phyloP scores from a whole-genome alignment of 2,113 vertebrate species.

The Coptodon rendalli region DNA sequence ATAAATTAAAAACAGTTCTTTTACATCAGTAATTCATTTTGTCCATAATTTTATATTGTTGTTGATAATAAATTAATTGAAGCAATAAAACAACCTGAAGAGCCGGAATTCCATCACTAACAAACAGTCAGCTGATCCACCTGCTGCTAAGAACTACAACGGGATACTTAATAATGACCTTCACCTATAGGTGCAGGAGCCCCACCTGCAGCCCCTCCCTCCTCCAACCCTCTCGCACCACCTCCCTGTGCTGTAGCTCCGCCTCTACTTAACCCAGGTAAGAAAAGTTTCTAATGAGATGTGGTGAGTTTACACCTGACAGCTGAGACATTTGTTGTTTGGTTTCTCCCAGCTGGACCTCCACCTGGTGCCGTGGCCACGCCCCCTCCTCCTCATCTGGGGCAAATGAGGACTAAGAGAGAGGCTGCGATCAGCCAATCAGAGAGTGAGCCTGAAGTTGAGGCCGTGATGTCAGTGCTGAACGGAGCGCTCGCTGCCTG shows the following conservation, averaged over 20 bases:
- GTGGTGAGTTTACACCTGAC: neutral
- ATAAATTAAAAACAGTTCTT: too few relatives aligned
- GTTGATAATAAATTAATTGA: neutral
- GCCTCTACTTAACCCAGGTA: constrained; percentile 22
- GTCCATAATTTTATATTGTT: neutral
- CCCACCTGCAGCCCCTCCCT: constrained; percentile 16
- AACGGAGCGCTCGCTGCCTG: constrained; percentile 72
- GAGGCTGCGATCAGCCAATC: constrained; percentile 7
- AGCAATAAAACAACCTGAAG: neutral
- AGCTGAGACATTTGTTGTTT: neutral
- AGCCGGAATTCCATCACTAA: neutral
- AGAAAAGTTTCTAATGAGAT: neutral
- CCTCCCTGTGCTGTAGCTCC: constrained; percentile 40
- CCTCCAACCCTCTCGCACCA: constrained; percentile 50
- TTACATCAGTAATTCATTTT: rapidly evolving
- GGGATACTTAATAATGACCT: neutral
- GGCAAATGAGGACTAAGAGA: neutral
- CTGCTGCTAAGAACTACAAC: neutral
- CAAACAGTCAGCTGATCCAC: neutral
- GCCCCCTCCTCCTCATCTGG: neutral
- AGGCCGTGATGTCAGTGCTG: constrained; percentile 70
- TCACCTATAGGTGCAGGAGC: constrained; percentile 17
- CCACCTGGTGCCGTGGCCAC: neutral
- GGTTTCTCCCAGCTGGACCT: neutral
- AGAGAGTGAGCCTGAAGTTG: constrained; percentile 49